A percentile compares a stretch with the other conserved stretches of the same genome.
Conservation (phyloP, 1,140 invertebrate species). For the Drosophila nebulosa region DNA sequence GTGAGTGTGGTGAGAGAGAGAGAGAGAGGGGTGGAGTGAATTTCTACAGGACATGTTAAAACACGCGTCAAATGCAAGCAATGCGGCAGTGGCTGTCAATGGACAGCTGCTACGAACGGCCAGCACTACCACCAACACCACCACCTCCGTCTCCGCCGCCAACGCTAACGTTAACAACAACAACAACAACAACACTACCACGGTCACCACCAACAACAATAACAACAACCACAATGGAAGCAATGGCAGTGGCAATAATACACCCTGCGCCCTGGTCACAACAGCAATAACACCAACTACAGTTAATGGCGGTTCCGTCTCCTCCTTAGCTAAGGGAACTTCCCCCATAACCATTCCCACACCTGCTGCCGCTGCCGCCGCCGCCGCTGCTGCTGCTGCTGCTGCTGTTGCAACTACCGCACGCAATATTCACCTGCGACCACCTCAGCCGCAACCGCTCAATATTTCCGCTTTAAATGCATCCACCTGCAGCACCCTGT, state of each 20-base stretch:
- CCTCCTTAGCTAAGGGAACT: background rate
- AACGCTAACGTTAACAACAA: background rate
- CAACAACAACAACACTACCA: constrained; percentile 9
- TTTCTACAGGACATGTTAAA: constrained; percentile 62
- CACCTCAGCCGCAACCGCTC: constrained; percentile 82
- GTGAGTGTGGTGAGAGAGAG: background rate
- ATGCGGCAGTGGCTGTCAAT: constrained; percentile 36
- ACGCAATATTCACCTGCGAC: constrained; percentile 74
- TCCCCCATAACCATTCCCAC: background rate
- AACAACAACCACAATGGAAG: constrained; percentile 18
- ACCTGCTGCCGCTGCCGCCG: constrained; percentile 10
- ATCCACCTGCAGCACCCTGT: constrained; percentile 48
- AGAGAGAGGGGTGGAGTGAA: background rate
- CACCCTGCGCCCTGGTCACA: constrained; percentile 13
- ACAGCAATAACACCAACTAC: constrained; percentile 19
- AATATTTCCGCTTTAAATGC: constrained; percentile 86
- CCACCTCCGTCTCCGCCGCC: background rate
- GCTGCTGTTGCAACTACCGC: constrained; percentile 63
- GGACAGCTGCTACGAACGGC: constrained; percentile 25
- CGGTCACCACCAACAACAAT: constrained; percentile 3
- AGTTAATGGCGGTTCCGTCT: background rate
- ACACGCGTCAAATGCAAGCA: constrained; percentile 69
- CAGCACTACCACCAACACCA: background rate
- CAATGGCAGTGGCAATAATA: constrained; percentile 17
- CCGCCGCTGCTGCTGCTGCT: constrained; percentile 53